phyloP scores from a whole-genome alignment of 1,140 invertebrate genomes.

The Drosophila cardini region DNA sequence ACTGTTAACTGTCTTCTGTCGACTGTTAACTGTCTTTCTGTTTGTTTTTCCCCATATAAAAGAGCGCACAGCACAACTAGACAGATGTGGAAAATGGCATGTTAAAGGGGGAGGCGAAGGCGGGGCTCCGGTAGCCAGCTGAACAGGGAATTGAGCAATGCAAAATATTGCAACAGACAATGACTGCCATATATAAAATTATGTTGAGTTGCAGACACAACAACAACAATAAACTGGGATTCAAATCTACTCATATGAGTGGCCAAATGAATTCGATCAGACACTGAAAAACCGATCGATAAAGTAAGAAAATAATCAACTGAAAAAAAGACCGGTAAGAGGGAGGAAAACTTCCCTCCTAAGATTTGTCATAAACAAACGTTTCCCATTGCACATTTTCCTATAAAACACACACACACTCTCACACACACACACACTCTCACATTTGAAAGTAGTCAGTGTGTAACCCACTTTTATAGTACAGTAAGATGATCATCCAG shows the following conservation, averaged over 20 bases:
- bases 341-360: not conserved
- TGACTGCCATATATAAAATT: constrained; percentile 51
- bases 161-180: constrained; percentile 75
- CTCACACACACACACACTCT: not conserved
- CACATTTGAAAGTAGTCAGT: constrained; percentile 15
- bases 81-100: constrained; percentile 42
- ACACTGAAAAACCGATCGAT: not conserved
- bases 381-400: constrained; percentile 14
- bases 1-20: constrained; percentile 41
- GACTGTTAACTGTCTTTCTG: constrained; percentile 54
- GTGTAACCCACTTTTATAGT: constrained; percentile 38
- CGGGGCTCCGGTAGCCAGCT: constrained; percentile 1
- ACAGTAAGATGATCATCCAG: constrained; percentile 15
- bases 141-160: constrained; percentile 64
- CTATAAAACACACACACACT: not conserved
- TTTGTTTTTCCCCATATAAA: constrained; percentile 60
- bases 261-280: constrained; percentile 11
- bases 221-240: constrained; percentile 2
- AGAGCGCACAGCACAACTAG: constrained; percentile 34
- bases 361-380: constrained; percentile 3
- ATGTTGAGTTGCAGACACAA: constrained; percentile 9
- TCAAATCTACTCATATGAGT: constrained; percentile 3
- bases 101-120: constrained; percentile 23
- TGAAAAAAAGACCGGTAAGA: constrained; percentile 2
- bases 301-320: too few species aligned